Conservation (phyloP, 2,888 invertebrate genomes). For the Oscheius sp. region DNA sequence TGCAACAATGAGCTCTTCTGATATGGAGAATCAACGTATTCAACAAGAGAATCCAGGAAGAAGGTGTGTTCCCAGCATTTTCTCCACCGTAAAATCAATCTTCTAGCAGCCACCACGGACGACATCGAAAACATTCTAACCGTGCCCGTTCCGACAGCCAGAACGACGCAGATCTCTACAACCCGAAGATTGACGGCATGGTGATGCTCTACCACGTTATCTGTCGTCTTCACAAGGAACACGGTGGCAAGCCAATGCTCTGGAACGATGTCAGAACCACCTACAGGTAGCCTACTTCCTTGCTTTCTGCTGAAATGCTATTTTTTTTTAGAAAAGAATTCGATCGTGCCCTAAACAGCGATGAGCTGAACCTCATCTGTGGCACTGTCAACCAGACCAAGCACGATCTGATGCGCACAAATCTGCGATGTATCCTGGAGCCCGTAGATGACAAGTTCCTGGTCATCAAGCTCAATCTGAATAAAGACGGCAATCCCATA, state of each 20-base stretch:
- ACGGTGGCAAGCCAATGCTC: background rate
- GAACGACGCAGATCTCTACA: too few relatives aligned
- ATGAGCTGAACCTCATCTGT: constrained; percentile 27
- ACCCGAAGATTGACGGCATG: too few relatives aligned
- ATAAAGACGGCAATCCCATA: too few relatives aligned
- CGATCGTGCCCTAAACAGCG: constrained; percentile 15
- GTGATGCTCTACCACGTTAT: background rate
- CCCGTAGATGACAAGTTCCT: constrained; percentile 15
- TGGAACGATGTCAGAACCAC: constrained; percentile 29
- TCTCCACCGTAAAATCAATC: too few relatives aligned
- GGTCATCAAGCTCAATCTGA: background rate
- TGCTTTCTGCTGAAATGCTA: too few relatives aligned
- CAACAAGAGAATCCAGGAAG: too few relatives aligned
- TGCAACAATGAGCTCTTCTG: too few relatives aligned
- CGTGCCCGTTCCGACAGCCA: too few relatives aligned
- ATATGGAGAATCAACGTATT: too few relatives aligned
- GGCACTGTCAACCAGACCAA: constrained; percentile 15
- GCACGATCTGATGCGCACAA: constrained; percentile 1
- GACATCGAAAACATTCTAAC: too few relatives aligned
- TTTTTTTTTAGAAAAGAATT: constrained; percentile 20
- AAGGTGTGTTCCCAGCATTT: too few relatives aligned
- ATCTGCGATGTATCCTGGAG: constrained; percentile 1
- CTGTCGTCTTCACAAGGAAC: background rate
- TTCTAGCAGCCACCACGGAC: too few relatives aligned
- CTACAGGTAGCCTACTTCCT: background rate